Evolutionary conservation across 1,140 invertebrate species (phyloP).

Genomic region (Cataglyphis hispanica): DNA sequence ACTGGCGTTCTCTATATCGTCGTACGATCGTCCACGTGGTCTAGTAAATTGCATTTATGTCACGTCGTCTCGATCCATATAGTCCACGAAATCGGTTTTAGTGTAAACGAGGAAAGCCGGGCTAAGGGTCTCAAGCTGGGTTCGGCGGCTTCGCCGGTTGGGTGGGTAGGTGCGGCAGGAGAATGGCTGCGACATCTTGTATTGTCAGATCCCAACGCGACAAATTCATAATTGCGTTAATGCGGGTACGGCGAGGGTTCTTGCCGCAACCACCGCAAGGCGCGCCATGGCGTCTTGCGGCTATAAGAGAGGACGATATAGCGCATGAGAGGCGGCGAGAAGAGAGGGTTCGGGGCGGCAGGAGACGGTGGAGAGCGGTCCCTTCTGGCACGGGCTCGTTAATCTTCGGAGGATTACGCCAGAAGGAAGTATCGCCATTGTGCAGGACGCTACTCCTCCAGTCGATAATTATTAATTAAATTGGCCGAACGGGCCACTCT

Average conservation of each 20-base stretch:
- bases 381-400: constrained; percentile 80
- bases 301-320: constrained; percentile 71
- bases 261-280: constrained; percentile 83
- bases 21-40: constrained; percentile 24
- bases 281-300: constrained; percentile 80
- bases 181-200: constrained; percentile 84
- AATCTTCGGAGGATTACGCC: constrained; percentile 84
- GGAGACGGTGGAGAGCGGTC: constrained; percentile 56
- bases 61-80: constrained; percentile 59
- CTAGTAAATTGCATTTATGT: constrained; percentile 57
- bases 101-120: constrained; percentile 67
- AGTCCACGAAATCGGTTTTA: constrained; percentile 71
- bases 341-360: background rate
- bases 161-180: constrained; percentile 64
- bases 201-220: constrained; percentile 86
- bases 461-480: constrained; percentile 84
- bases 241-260: constrained; percentile 81
- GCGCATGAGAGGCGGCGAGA: constrained; percentile 35
- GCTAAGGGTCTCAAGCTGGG: constrained; percentile 56
- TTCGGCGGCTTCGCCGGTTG: constrained; percentile 56
- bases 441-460: constrained; percentile 72
- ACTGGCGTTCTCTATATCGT: constrained; percentile 2
- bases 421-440: constrained; percentile 79
- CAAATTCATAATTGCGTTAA: constrained; percentile 87
- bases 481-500: constrained; percentile 68